These are phyloP conservation scores for Lithophane leautieri DNA, from an alignment of 2,888 invertebrate species.

Conservation along the genomic window DNA sequence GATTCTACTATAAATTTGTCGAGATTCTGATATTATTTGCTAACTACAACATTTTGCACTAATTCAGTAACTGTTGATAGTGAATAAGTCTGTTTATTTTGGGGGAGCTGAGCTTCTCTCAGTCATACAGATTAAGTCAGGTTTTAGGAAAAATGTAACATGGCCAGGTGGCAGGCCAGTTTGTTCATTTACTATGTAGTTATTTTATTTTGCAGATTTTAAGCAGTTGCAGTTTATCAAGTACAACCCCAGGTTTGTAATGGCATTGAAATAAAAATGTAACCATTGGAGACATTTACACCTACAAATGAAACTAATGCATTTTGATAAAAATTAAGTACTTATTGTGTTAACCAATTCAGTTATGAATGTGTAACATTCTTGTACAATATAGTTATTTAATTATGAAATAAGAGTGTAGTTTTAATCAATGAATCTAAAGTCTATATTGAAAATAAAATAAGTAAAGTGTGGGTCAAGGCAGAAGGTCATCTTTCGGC, in stretches of 20 bases:
- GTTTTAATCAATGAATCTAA: conserved; percentile 1
- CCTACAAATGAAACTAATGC: neutral
- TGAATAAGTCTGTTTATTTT: neutral
- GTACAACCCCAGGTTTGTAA: neutral
- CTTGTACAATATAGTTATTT: neutral
- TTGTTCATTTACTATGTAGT: neutral
- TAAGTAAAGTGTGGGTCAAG: conserved; percentile 11
- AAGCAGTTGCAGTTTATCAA: neutral
- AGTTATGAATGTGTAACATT: conserved; percentile 1
- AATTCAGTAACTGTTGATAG: neutral
- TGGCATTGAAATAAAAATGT: neutral
- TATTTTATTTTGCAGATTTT: neutral
- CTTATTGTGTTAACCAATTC: neutral
- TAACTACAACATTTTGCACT: neutral
- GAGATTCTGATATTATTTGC: neutral
- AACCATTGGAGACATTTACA: neutral
- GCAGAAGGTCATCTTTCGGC: conserved; percentile 15
- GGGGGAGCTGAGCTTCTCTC: neutral
- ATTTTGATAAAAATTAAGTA: conserved; percentile 8
- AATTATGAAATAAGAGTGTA: neutral
- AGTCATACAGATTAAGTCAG: neutral
- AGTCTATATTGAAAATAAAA: neutral
- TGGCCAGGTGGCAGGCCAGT: rapidly evolving
- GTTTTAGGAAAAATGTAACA: neutral
- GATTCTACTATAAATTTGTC: neutral